Base-by-base conservation (phyloP, 2,113 vertebrate genomes). In the Bettongia penicillata region DNA sequence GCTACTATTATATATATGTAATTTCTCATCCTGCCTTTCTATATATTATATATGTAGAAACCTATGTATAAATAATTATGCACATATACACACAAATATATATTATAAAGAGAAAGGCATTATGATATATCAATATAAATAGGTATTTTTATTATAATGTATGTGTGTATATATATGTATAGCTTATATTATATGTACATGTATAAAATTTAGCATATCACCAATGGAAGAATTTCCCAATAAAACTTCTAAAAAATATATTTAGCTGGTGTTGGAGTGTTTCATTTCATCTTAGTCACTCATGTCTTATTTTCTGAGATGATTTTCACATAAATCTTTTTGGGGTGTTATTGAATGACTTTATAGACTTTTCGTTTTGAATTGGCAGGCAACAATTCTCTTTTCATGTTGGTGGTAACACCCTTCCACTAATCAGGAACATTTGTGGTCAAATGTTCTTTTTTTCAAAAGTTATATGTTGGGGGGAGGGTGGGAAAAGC, bases 371-470 rank as follows among this genome's bases (percentile, higher is more conserved):
- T 57, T 93, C 89, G 16, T 16, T 48, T 61, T 94, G 49, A 57
- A 28, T 24, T 61, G 3, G 49, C 0, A 50, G n/a, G 6, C n/a
- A 90, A 31, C 10, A 68, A 48, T 16, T 92, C 53, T 43, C 89
- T 77, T 94, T 92, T 51, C 92, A 89, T 28, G 24, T 53, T 51
- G 48, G 77, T 43, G 96, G 24, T 37, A 93, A 95, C 68, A 9
- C 24, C 37, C 91, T 96, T 84, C 9, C 37, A 92, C 90, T 95
- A 49, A 51, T 51, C 16, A 0, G 51, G 47, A 43, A 16, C 19
- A 84, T 43, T 84, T 84, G 68, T 23, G 2, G 5, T 84, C 37
- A 22, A 84, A 84, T 43, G n/a, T 6, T 22, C 43, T 16, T 84
- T 77, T 43, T 77, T 84, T 43, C n/a, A 43, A 84, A 84, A 84